Base-by-base conservation (phyloP, 2,113 vertebrate species). In the Madoqua kirkii region DNA sequence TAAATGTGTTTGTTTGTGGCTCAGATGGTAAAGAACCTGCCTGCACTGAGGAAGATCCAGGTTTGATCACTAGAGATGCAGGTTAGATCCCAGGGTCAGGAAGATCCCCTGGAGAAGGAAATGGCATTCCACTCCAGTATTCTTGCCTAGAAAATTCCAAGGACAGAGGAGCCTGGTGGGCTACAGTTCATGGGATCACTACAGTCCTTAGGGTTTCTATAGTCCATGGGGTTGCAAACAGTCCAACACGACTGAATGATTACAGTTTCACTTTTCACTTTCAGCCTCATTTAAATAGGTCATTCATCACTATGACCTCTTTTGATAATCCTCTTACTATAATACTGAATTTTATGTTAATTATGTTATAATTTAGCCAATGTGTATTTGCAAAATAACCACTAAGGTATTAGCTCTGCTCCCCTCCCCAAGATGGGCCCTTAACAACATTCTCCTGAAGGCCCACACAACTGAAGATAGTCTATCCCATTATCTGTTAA, bases 341-440 rank as follows among this genome's bases (percentile, higher is more conserved):
- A 98, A 98, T 98, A 98, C 97, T 97, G 98, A 98, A 98, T 99
- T 98, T 98, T 97, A 97, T 97, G 98, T 98, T 99, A 98, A 98
- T 98, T 98, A 97, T 96, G 87, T 98, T 98, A 98, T 98, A 98
- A 99, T 97, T 98, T 98, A 98, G 96, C 96, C 81, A 97, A 93
- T 93, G 97, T 98, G 99, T 98, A 98, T 98, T 98, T 98, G 94
- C 95, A 97, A 71, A 97, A 97, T 98, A 98, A 98, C 98, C 98
- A 98, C 95, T 97, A 98, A 97, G 59, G 95, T 98, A 98, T 98
- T 98, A 97, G 79, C 94, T 97, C 90, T 98, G 98, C 55, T 85
- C 57, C 19, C 36, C 33, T 10, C n/a, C 17, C 33, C 50, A 54
- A 33, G 45, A 12, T 21, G 29, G 9, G 45, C 43, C 83, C 88